phyloP scores from a whole-genome alignment of 2,888 invertebrate species.

The Bombylius major region DNA sequence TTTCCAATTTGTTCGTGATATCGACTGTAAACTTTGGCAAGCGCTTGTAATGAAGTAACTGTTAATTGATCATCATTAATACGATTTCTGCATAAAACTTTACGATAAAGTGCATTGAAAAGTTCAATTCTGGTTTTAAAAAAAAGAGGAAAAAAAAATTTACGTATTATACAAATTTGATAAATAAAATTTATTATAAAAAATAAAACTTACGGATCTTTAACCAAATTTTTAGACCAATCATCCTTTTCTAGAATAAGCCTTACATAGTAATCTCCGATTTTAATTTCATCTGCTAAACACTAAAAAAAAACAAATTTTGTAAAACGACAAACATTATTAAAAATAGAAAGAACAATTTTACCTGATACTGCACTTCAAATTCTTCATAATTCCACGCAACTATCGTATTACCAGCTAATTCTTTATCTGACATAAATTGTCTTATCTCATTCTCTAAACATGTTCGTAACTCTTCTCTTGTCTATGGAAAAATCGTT shows the following conservation, averaged over 20 bases:
- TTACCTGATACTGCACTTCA: slow-evolving; percentile 72
- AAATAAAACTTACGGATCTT: slow-evolving; percentile 64
- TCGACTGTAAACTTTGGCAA: slow-evolving; percentile 94
- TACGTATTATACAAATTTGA: not conserved
- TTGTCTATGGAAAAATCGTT: slow-evolving; percentile 46
- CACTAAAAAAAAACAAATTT: slow-evolving; percentile 37
- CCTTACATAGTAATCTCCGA: slow-evolving; percentile 95
- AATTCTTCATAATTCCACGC: slow-evolving; percentile 99
- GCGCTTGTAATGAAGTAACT: slow-evolving; percentile 93
- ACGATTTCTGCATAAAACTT: slow-evolving; percentile 86
- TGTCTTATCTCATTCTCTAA: slow-evolving; percentile 87
- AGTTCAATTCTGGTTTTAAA: slow-evolving; percentile 65
- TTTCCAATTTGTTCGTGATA: slow-evolving; percentile 94
- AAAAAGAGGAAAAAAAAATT: not conserved
- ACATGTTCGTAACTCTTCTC: slow-evolving; percentile 86
- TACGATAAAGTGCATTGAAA: slow-evolving; percentile 96
- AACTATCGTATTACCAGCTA: slow-evolving; percentile 64
- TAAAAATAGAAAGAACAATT: not conserved
- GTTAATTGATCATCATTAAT: slow-evolving; percentile 70
- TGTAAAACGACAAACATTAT: too few species aligned
- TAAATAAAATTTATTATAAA: not conserved
- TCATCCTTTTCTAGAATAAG: slow-evolving; percentile 85
- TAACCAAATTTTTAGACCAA: slow-evolving; percentile 70
- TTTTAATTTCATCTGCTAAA: slow-evolving; percentile 90
- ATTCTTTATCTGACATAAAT: slow-evolving; percentile 80